These are phyloP conservation scores for Hemicordylus capensis DNA, from an alignment of 2,113 vertebrate species.

Conservation along the genomic window DNA sequence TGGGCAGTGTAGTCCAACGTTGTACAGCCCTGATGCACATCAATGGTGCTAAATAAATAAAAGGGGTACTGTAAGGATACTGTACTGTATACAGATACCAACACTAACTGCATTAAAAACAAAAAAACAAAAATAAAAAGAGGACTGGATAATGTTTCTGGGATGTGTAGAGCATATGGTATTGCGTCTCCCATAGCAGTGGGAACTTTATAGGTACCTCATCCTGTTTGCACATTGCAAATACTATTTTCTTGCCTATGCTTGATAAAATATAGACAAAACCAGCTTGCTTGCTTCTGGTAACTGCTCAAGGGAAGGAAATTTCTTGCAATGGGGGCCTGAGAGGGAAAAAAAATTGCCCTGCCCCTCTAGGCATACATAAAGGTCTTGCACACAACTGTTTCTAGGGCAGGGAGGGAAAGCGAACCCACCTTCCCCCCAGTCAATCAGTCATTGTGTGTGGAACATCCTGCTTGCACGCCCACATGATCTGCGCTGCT, in stretches of 20 bases:
- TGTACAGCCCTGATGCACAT: too few species aligned
- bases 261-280: background rate
- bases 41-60: background rate
- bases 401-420: too few species aligned
- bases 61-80: too few species aligned
- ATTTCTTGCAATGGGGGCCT: background rate
- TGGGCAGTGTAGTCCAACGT: too few species aligned
- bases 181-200: background rate
- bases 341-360: background rate
- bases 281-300: background rate
- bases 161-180: background rate
- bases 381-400: too few species aligned
- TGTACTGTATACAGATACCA: background rate
- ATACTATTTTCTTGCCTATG: background rate
- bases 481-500: too few species aligned
- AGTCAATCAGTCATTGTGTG: too few species aligned
- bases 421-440: too few species aligned
- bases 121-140: background rate
- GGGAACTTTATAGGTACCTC: background rate
- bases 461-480: too few species aligned
- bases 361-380: background rate
- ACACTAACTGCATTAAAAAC: background rate
- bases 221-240: background rate
- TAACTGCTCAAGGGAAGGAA: background rate
- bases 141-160: background rate